Percentiles rank a stretch among this genome's conserved stretches.
These are phyloP conservation scores for Nyctibius bracteatus DNA, from an alignment of 2,113 vertebrate genomes.

Conservation along the genomic window DNA sequence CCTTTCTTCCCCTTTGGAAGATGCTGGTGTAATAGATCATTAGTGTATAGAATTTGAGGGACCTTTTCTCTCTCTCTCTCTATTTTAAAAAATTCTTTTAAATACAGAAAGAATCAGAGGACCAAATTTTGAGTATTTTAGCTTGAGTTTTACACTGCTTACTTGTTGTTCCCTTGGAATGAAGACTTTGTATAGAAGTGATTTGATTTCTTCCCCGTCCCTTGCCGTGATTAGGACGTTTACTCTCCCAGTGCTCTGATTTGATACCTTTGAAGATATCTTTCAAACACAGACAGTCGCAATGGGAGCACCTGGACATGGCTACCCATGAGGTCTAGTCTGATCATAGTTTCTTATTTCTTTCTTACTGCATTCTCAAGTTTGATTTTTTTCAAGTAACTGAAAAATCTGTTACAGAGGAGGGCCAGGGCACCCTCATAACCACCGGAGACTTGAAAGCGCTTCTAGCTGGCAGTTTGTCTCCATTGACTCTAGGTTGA, in stretches of 20 bases:
- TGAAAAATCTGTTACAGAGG: background rate
- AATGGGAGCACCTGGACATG: background rate
- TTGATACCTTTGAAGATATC: background rate
- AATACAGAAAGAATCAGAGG: background rate
- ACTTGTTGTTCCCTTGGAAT: background rate
- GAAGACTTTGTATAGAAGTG: background rate
- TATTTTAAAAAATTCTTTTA: background rate
- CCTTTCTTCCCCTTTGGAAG: background rate
- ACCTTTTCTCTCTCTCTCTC: background rate
- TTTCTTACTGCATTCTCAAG: background rate
- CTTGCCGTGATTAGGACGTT: background rate
- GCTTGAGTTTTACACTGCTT: background rate
- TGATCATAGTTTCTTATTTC: background rate
- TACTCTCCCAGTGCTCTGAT: background rate
- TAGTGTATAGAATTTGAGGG: background rate
- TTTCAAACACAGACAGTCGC: fast-evolving
- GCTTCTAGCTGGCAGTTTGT: background rate
- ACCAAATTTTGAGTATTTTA: background rate
- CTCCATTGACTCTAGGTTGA: background rate
- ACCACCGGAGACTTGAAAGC: background rate
- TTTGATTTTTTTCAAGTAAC: background rate
- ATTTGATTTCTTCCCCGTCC: background rate
- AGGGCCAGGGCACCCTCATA: background rate
- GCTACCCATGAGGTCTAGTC: background rate
- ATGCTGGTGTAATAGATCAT: background rate